Base-by-base conservation (phyloP, 35 echinoderm and acorn worm species). In the Anneissia japonica region DNA sequence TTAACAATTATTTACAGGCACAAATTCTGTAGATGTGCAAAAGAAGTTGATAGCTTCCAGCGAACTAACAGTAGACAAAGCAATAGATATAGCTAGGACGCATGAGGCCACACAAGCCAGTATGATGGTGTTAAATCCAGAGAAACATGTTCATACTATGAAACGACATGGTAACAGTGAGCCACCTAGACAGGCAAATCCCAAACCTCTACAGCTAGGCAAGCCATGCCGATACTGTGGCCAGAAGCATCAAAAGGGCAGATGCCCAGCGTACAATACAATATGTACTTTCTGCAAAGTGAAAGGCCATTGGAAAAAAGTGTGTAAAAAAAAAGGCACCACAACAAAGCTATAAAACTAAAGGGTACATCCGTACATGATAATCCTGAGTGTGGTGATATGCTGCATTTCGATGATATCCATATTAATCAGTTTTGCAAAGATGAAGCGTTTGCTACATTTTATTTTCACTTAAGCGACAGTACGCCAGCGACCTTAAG, bases 271-370 rank as follows among this genome's bases (percentile, higher is more conserved):
- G 4, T 79, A 76, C 29, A 72, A 39, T 36, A 77, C 72, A 29
- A 87, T 31, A 56, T 92, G 90, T 29, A 79, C 37, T 14, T 7
- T 32, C 35, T 92, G 90, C 79, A 38, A 80, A 12, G 88, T 77
- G 31, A 30, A 34, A 10, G 88, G 88, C 43, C 90, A 92, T 74
- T 92, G 90, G 91, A 39, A 74, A 37, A 76, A 73, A 72, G 77
- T 91, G 9, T 91, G 84, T 72, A 31, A 43, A 11, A 77, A 35
- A 26, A 35, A 37, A 32, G 12, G 26, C 46, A 35, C 5, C 23
- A 30, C 26, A 12, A 11, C 32, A 77, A 35, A 77, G 0, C 30
- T 9, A 17, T 38, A 39, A 10, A 30, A 39, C 10, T 38, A 39
- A 38, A 38, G 23, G 79, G 0, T 16, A 81, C 7, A 40, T 37